Conservation (phyloP, 2,113 vertebrate species). For the Indicator indicator region DNA sequence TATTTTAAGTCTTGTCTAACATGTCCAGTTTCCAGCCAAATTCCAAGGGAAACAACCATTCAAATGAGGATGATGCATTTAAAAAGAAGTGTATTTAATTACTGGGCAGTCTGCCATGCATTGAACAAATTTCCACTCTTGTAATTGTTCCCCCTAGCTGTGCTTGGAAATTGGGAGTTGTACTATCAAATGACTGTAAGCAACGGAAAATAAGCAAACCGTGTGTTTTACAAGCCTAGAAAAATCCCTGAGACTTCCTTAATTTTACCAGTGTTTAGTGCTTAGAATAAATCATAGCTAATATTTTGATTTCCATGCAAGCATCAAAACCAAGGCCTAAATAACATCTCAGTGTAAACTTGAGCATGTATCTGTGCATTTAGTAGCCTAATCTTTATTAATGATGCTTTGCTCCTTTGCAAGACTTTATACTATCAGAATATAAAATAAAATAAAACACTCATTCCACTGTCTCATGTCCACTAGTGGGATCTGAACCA, state of each 20-base stretch:
- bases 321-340: not conserved
- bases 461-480: not conserved
- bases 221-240: not conserved
- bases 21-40: not conserved
- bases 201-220: conserved; percentile 30
- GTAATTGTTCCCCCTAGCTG: not conserved
- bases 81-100: not conserved
- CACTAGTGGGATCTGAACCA: not conserved
- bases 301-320: not conserved
- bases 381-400: not conserved
- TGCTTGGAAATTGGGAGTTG: not conserved
- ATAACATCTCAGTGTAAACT: not conserved
- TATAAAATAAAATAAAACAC: not conserved
- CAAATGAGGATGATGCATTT: not conserved
- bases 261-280: not conserved
- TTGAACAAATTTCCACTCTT: conserved; percentile 35
- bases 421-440: not conserved
- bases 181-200: not conserved
- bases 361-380: not conserved
- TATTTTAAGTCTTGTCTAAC: not conserved
- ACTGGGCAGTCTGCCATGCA: not conserved
- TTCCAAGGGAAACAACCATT: not conserved
- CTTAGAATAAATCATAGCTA: not conserved
- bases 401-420: not conserved
- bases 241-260: conserved; percentile 19